phyloP scores from a whole-genome alignment of 2,888 invertebrate genomes.

The Callinectes sapidus region DNA sequence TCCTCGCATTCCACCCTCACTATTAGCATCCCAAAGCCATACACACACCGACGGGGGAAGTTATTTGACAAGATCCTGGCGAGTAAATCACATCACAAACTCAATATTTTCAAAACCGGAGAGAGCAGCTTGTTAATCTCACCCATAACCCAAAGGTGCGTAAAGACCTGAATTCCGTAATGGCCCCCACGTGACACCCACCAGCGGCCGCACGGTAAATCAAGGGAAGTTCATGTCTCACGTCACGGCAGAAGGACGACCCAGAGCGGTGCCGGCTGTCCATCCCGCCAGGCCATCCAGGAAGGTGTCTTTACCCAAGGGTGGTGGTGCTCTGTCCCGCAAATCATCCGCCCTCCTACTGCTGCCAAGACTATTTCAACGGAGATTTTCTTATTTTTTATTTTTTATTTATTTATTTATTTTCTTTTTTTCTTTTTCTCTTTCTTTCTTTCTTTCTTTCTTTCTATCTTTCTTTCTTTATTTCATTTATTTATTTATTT shows the following conservation, averaged over 20 bases:
- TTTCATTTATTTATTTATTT: too few relatives aligned
- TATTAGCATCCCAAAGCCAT: slow-evolving; percentile 44
- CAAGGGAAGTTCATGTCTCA: slow-evolving; percentile 48
- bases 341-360: not conserved
- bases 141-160: not conserved
- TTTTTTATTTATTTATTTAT: too few relatives aligned
- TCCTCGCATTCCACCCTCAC: not conserved
- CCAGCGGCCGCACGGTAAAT: slow-evolving; percentile 14
- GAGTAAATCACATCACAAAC: slow-evolving; percentile 45
- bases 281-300: not conserved
- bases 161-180: not conserved
- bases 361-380: not conserved
- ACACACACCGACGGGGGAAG: slow-evolving; percentile 24
- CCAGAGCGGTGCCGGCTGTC: not conserved
- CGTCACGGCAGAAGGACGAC: slow-evolving; percentile 38
- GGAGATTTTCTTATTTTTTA: not conserved
- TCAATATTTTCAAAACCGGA: slow-evolving; percentile 28
- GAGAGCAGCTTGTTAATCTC: not conserved
- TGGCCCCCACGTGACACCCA: not conserved
- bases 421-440: too few relatives aligned
- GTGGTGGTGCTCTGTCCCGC: not conserved
- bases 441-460: too few relatives aligned
- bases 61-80: slow-evolving; percentile 56
- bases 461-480: too few relatives aligned
- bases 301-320: not conserved